Conservation (phyloP, 1,140 invertebrate species). For the Littorina saxatilis region DNA sequence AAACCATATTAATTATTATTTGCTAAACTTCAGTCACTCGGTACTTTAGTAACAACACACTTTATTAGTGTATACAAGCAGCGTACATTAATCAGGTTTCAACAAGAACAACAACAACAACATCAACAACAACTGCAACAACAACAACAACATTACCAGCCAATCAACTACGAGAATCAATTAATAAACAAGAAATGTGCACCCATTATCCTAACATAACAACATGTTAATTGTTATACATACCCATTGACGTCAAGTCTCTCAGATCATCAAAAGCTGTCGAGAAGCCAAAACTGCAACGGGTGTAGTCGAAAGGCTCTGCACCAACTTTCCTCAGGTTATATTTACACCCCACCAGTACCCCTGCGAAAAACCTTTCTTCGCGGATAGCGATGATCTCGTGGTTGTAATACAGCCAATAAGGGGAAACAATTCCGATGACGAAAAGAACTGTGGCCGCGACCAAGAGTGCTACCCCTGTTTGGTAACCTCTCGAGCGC, state of each 20-base stretch:
- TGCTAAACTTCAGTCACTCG: too few relatives aligned
- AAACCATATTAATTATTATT: too few relatives aligned
- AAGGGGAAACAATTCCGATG: constrained; percentile 2
- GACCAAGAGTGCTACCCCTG: neutral
- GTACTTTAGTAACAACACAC: too few relatives aligned
- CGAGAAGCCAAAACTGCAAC: constrained; percentile 12
- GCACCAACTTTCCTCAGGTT: neutral
- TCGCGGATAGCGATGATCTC: neutral
- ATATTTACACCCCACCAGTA: neutral
- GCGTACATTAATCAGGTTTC: too few relatives aligned
- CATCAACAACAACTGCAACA: neutral
- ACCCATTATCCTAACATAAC: too few relatives aligned
- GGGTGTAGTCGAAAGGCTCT: neutral
- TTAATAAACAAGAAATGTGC: neutral
- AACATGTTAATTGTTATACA: neutral
- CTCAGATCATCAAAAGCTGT: neutral
- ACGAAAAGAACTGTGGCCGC: neutral
- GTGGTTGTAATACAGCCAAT: neutral
- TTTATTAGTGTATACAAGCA: too few relatives aligned
- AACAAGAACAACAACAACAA: neutral
- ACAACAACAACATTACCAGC: too few relatives aligned
- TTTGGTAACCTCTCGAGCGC: neutral
- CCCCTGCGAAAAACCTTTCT: neutral
- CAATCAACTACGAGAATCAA: neutral
- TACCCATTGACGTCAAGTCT: neutral